Base-by-base conservation (phyloP, 35 echinoderm and acorn worm species). In the Stichopus chloronotus region DNA sequence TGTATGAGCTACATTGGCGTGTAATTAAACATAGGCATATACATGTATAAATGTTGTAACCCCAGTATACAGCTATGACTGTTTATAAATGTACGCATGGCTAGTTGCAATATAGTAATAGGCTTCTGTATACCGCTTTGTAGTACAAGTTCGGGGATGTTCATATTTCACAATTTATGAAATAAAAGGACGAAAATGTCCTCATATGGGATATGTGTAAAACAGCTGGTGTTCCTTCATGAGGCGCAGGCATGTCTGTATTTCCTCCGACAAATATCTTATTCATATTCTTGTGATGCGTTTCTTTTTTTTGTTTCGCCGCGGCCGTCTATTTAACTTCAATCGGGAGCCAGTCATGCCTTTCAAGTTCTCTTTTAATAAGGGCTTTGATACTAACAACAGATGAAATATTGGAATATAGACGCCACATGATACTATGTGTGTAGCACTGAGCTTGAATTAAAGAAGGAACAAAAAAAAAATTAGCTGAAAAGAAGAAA, bases 221-320 rank as follows among this genome's bases (percentile, higher is more conserved):
- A 74, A 16, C 69, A 74, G 69, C 69, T 19, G 69, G 69, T 20
- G 4, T 7, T n/a, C 19, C 69, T 74, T 74, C 17, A 74, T 74
- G 69, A 74, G 69, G 69, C 69, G 69, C 69, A 74, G 69, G 17
- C 69, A 74, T 74, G 69, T 74, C 69, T 74, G 22, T 43, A 43
- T 74, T 20, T n/a, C 69, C 22, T 74, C 69, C 69, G 69, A 74
- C 69, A 65, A 65, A 74, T 6, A n/a, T 74, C 17, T 74, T 7
- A 74, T 74, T 74, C 69, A n/a, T 74, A 14, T 74, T 74, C 69
- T 7, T 24, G 3, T 43, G 30, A 43, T 43, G 30, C 30, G 30
- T 43, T 43, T 43, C 30, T 43, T 43, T 43, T 43, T 43, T 43
- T 43, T 43, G n/a, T n/a, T 3, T 43, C 30, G 30, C 30, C 30